Base-by-base conservation (phyloP, 2,797 vertebrate species). In the Lates japonicus region DNA sequence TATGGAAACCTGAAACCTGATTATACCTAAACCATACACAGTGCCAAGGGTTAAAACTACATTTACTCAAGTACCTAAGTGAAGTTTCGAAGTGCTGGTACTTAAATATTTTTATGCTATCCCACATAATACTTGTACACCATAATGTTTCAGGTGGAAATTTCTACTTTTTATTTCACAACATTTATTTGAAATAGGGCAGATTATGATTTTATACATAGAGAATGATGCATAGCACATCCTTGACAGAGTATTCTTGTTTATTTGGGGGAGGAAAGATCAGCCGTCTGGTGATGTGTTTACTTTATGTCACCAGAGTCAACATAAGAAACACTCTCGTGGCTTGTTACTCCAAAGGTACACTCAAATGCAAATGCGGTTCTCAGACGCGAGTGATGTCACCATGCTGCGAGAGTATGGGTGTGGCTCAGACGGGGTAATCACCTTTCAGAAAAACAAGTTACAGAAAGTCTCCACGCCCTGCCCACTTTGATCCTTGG, bases 381-480 rank as follows among this genome's bases (percentile, higher is more conserved):
- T 55, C 17, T 52, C 35, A 37, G 22, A 67, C 51, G 16, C 0
- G 7, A 42, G 69, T 80, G 76, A 87, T n/a, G 46, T 85, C 73
- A 87, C 25, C 0, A 48, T 11, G 49, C 41, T 41, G 51, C 76
- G 69, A 84, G 68, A 29, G 41, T 54, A 6, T 25, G 79, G 91
- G 90, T 72, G 90, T 82, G 87, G 64, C 85, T 41, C 59, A 20
- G 59, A 68, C 11, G 2, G 67, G 39, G 81, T 69, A 81, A 85
- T 90, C 84, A 86, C 74, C 77, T 89, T 57, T 67, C 17, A 82
- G 71, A 76, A 88, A 90, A 91, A 90, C 84, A 91, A 87, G 84
- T 75, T 8, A 5, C 59, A 65, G 81, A 81, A 80, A 76, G 78
- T 73, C 65, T 76, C 41, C 37, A 10, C 33, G 19, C 86, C 80